Evolutionary conservation across 92 coral and sea anemone species (phyloP), one percentile per base, ranked within the genome.

Genomic region (Porites lobata): DNA sequence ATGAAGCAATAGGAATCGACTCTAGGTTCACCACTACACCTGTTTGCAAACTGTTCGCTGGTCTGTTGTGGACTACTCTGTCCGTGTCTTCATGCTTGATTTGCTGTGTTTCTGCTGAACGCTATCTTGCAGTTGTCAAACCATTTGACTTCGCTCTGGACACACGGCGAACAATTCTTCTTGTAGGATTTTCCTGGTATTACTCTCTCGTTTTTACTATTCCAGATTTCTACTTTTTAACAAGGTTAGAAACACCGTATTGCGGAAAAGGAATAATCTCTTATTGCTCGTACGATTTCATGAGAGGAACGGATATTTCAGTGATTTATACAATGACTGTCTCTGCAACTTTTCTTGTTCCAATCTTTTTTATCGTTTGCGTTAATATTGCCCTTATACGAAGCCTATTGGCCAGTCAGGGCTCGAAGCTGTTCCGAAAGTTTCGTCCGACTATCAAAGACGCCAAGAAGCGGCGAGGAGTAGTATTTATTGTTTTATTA

Each of bases 61-160:
- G 98, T 9, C 81, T 95, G 14, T 63, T 93, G 64, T 95, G 95
- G 93, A 92, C 93, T 7, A 80, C 93, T 1, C 74, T 93, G 18
- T 73, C 93, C 12, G 87, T 90, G 9, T 95, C 98, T 1, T 93
- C 96, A 1, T 91, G 93, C 32, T 74, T 92, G 12, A 91, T 95
- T 21, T 95, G 98, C 50, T 93, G 96, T 54, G 95, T 96, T 8
- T 92, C 99, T 0, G 90, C 93, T 19, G 99, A 96, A 67, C 93
- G 98, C 74, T 96, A 94, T 78, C 77, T 96, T 32, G 99, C 99
- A 8, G 96, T 95, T 8, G 94, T 95, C 6, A 88, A 88, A 67
- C 99, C 99, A 21, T 79, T 95, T 54, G 98, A 95, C 75, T 95
- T 95, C 77, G 81, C 86, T 54, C 79, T 95, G 1, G 87, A 88